A percentile compares a stretch with the other conserved stretches of the same genome.
These are phyloP conservation scores for Gnathonemus echidnorhynchus DNA, from an alignment of 2,113 vertebrate genomes.

Conservation along the genomic window DNA sequence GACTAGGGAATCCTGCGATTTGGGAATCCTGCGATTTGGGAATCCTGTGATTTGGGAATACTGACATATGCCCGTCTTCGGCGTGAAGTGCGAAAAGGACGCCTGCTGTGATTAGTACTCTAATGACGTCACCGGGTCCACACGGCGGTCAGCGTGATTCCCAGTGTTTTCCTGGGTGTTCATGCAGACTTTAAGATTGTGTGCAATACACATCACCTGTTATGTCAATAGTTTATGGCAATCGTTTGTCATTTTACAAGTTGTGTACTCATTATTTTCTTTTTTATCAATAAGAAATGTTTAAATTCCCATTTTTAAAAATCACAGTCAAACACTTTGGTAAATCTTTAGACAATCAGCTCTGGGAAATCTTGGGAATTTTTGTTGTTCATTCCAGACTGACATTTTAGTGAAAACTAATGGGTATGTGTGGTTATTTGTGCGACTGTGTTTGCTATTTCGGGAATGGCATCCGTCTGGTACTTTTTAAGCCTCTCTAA, in stretches of 20 bases:
- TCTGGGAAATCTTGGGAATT: not conserved
- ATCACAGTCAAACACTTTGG: not conserved
- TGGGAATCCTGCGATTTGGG: not conserved
- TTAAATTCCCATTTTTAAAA: not conserved
- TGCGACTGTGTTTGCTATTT: not conserved
- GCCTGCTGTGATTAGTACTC: not conserved
- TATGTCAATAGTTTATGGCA: not conserved
- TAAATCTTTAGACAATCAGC: constrained; percentile 11
- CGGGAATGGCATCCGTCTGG: not conserved
- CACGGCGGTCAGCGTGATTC: not conserved
- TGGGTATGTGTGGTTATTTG: not conserved
- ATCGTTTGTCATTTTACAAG: not conserved
- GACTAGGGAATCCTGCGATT: not conserved
- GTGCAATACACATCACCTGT: constrained; percentile 2
- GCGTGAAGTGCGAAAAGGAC: not conserved
- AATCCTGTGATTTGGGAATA: not conserved
- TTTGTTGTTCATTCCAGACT: not conserved
- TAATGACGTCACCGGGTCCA: not conserved
- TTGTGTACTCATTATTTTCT: not conserved
- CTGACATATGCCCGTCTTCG: not conserved
- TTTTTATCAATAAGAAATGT: not conserved
- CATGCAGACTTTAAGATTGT: not conserved
- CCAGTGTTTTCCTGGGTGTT: not conserved
- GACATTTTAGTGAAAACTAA: not conserved
- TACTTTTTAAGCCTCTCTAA: not conserved